Evolutionary conservation across 1,140 invertebrate species (phyloP).

Genomic region (Elysia chlorotica): DNA sequence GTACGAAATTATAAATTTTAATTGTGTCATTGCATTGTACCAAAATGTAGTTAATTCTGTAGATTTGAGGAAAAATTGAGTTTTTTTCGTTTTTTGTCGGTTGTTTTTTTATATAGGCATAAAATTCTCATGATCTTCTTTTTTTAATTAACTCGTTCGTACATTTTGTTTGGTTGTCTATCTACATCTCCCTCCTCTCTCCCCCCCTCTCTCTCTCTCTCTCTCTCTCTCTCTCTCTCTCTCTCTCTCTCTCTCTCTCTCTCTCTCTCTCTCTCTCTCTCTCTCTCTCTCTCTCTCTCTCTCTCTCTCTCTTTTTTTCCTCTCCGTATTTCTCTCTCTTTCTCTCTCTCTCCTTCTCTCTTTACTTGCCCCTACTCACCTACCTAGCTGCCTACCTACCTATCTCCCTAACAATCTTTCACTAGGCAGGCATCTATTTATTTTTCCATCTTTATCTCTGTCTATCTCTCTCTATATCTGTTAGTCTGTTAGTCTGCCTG

Average conservation of each 20-base stretch:
- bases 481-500: neutral
- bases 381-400: neutral
- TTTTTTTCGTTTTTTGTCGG: too few species aligned
- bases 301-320: neutral
- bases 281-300: neutral
- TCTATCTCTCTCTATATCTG: slow-evolving; percentile 4
- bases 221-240: slow-evolving; percentile 5
- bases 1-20: too few species aligned
- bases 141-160: neutral
- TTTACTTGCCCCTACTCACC: neutral
- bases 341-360: neutral
- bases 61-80: too few species aligned
- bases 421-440: neutral
- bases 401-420: slow-evolving; percentile 2
- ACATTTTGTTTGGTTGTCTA: slow-evolving; percentile 1
- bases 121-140: too few species aligned
- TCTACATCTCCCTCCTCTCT: neutral
- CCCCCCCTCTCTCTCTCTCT: neutral
- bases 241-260: slow-evolving; percentile 1
- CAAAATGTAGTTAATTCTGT: too few species aligned
- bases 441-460: neutral
- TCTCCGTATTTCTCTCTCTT: neutral
- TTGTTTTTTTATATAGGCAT: too few species aligned
- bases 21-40: too few species aligned
- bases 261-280: slow-evolving; percentile 5